phyloP scores from a whole-genome alignment of 2,113 vertebrate species.

The Pipa parva region DNA sequence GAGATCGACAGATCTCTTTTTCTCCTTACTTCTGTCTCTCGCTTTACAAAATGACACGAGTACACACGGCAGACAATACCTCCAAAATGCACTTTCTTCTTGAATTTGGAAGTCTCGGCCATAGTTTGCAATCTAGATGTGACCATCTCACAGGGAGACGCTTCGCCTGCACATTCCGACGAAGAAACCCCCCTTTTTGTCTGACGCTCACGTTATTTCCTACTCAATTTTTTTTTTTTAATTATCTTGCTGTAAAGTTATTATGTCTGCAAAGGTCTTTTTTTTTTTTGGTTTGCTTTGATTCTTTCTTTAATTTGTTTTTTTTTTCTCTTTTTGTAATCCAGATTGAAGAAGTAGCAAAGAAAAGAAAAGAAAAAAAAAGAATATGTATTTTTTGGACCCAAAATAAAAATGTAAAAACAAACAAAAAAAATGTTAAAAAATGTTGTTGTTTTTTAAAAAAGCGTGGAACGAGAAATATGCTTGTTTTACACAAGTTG shows the following conservation, averaged over 20 bases:
- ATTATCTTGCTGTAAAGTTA: slow-evolving; percentile 43
- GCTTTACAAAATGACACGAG: neutral
- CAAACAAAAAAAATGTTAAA: neutral
- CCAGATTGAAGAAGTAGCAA: neutral
- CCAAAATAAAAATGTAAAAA: too few relatives aligned
- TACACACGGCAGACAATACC: slow-evolving; percentile 45
- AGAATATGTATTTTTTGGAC: slow-evolving; percentile 3
- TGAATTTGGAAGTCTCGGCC: slow-evolving; percentile 57
- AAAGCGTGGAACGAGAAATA: slow-evolving; percentile 28
- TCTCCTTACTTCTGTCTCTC: neutral
- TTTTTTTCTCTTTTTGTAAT: neutral
- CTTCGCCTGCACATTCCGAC: slow-evolving; percentile 31
- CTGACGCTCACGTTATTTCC: slow-evolving; percentile 36
- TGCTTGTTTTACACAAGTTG: slow-evolving; percentile 56
- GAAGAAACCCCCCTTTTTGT: neutral
- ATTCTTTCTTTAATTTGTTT: too few relatives aligned
- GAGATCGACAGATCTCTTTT: neutral
- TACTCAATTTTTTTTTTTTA: slow-evolving; percentile 6
- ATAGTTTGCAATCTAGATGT: slow-evolving; percentile 54
- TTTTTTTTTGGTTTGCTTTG: too few relatives aligned
- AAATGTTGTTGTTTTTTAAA: too few relatives aligned
- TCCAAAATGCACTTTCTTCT: slow-evolving; percentile 63
- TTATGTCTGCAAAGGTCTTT: slow-evolving; percentile 4
- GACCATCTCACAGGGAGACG: slow-evolving; percentile 52
- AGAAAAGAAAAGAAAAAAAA: neutral